Conservation (phyloP, 2,888 invertebrate genomes). For the Netelia inedita region DNA sequence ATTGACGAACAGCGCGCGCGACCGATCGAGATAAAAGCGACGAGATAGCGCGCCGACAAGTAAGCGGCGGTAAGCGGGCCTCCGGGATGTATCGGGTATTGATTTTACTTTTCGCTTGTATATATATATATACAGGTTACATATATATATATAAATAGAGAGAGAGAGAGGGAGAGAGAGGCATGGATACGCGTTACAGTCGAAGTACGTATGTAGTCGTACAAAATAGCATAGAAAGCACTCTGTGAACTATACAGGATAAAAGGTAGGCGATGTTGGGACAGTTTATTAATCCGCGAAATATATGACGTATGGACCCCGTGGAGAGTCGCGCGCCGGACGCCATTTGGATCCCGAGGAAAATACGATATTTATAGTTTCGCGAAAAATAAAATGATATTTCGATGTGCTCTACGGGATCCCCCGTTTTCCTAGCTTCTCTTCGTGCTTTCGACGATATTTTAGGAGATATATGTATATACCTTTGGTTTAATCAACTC, state of each 20-base stretch:
- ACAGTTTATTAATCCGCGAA: slow-evolving; percentile 77
- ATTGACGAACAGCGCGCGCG: slow-evolving; percentile 31
- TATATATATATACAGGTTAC: slow-evolving; percentile 19
- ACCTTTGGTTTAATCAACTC: background rate
- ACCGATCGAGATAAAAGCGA: slow-evolving; percentile 79
- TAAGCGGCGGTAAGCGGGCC: slow-evolving; percentile 75
- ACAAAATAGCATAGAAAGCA: slow-evolving; percentile 14
- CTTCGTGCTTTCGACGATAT: background rate
- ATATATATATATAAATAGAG: slow-evolving; percentile 7
- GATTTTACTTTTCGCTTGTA: slow-evolving; percentile 76
- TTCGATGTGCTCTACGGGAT: background rate
- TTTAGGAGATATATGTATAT: background rate
- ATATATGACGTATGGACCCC: slow-evolving; percentile 44
- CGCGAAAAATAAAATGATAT: slow-evolving; percentile 21
- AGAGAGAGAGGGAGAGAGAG: background rate
- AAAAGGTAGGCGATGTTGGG: slow-evolving; percentile 42
- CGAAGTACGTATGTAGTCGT: slow-evolving; percentile 10
- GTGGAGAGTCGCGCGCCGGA: background rate
- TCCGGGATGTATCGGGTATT: slow-evolving; percentile 81
- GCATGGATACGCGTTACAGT: slow-evolving; percentile 68
- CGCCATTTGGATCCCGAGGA: slow-evolving; percentile 19
- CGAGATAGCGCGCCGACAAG: slow-evolving; percentile 77
- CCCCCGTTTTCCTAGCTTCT: background rate
- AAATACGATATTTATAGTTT: slow-evolving; percentile 1
- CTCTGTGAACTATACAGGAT: slow-evolving; percentile 20